Percentiles rank a stretch among this genome's conserved stretches.
phyloP scores from a whole-genome alignment of 2,113 vertebrate genomes.

The Gopherus evgoodei region DNA sequence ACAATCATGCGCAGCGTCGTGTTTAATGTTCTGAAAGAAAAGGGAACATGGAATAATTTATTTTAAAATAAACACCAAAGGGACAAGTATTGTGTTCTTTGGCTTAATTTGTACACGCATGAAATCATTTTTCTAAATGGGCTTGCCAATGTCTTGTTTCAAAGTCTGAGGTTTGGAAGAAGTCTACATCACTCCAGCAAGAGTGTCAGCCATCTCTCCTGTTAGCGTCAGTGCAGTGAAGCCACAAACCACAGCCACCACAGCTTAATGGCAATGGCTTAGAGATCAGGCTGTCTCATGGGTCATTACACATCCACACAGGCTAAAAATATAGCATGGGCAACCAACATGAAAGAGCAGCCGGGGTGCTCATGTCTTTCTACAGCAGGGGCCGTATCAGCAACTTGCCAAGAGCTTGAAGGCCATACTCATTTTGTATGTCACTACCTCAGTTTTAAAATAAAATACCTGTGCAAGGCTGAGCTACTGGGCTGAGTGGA shows the following conservation, averaged over 20 bases:
- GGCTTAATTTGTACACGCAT: conserved; percentile 74
- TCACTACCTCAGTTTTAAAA: rapidly evolving
- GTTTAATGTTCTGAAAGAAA: conserved; percentile 81
- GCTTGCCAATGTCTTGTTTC: conserved; percentile 78
- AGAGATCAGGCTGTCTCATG: not conserved
- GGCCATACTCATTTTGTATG: not conserved
- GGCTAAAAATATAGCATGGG: not conserved
- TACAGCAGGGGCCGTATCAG: not conserved
- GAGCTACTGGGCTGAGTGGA: rapidly evolving
- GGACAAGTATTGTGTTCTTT: conserved; percentile 83
- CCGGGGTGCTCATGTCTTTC: not conserved
- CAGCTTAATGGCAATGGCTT: not conserved
- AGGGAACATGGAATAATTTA: conserved; percentile 81
- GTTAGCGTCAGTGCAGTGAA: not conserved
- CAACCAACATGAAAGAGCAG: not conserved
- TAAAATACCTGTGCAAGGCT: rapidly evolving
- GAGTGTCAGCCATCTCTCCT: conserved; percentile 55
- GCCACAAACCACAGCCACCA: conserved; percentile 35
- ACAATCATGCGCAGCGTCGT: conserved; percentile 75
- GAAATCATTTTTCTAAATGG: conserved; percentile 80
- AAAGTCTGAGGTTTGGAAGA: conserved; percentile 78
- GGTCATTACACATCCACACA: not conserved
- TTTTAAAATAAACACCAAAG: conserved; percentile 85
- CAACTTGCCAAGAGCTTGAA: not conserved
- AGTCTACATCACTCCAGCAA: conserved; percentile 58